A percentile compares a stretch with the other conserved stretches of the same genome.
Evolutionary conservation across 2,888 invertebrate species (phyloP).

Genomic region (Steinernema hermaphroditum): DNA sequence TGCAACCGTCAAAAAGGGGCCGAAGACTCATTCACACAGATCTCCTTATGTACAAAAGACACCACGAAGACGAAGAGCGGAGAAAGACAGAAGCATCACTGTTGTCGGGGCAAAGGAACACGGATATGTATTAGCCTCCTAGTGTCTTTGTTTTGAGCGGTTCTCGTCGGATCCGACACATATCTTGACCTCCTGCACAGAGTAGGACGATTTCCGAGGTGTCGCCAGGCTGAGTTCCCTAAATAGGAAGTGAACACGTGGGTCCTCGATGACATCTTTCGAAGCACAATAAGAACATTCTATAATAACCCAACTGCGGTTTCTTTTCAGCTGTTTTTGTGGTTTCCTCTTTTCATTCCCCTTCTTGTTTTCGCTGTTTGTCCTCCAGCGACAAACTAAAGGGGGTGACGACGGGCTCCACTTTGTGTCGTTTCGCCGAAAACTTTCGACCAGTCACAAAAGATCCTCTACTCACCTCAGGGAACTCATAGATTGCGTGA

Average conservation of each 20-base stretch:
- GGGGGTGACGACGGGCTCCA: no score
- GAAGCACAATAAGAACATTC: no score
- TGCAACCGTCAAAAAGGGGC: neutral
- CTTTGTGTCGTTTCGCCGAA: no score
- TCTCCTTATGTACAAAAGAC: neutral
- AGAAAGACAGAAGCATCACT: no score
- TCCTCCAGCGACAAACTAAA: no score
- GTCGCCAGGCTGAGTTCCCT: slow-evolving; percentile 10
- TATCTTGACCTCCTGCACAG: slow-evolving; percentile 20
- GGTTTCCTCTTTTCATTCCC: no score
- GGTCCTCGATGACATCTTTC: no score
- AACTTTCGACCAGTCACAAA: no score
- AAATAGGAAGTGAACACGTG: neutral
- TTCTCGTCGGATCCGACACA: slow-evolving; percentile 13
- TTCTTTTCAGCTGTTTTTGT: no score
- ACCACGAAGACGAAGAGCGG: neutral
- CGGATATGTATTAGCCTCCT: neutral
- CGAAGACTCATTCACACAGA: neutral
- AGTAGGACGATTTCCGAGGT: neutral
- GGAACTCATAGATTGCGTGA: slow-evolving; percentile 11
- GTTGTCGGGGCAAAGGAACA: no score
- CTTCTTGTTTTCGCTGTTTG: no score
- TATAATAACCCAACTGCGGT: no score
- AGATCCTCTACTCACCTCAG: neutral
- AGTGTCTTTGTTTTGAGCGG: neutral